These are phyloP conservation scores for Rhopalosiphum nymphaeae DNA, from an alignment of 2,888 invertebrate genomes.

Conservation along the genomic window DNA sequence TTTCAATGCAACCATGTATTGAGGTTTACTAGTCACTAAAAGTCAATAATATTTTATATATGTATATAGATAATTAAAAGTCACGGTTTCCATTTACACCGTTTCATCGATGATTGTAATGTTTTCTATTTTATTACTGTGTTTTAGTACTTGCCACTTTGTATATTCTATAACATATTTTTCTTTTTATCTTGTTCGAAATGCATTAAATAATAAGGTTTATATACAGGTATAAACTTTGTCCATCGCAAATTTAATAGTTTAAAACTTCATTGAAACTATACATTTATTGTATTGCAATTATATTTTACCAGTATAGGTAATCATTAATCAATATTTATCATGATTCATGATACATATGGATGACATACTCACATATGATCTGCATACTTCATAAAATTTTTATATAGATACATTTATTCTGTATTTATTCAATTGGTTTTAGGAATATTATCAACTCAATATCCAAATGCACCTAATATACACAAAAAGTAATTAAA, in stretches of 20 bases:
- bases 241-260: neutral
- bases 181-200: neutral
- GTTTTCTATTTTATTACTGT: slow-evolving; percentile 8
- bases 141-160: neutral
- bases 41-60: slow-evolving; percentile 37
- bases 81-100: slow-evolving; percentile 34
- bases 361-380: neutral
- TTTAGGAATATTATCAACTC: neutral
- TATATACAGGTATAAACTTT: neutral
- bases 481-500: neutral
- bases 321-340: neutral
- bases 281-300: neutral
- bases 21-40: neutral
- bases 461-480: neutral
- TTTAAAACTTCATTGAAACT: neutral
- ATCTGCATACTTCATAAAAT: neutral
- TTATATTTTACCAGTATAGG: neutral
- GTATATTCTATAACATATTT: neutral
- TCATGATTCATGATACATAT: neutral
- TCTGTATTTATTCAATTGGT: neutral
- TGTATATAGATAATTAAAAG: slow-evolving; percentile 16
- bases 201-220: neutral
- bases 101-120: neutral
- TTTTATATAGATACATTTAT: neutral
- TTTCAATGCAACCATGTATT: neutral